These are phyloP conservation scores for Ascaphus truei DNA, from an alignment of 2,113 vertebrate species.

Conservation along the genomic window DNA sequence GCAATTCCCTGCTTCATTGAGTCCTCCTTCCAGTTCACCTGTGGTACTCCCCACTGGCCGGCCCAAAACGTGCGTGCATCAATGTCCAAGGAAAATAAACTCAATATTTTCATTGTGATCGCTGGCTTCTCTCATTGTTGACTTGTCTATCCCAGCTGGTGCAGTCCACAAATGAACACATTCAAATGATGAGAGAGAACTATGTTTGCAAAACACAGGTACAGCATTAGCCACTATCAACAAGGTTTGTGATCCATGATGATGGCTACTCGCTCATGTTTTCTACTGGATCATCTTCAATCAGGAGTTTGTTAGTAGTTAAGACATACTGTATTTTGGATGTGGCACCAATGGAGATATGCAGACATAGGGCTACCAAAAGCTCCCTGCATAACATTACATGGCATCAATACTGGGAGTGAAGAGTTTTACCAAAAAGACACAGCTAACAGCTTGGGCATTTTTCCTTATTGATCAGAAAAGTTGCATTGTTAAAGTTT, in stretches of 20 bases:
- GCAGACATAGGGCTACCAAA: neutral
- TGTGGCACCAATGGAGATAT: neutral
- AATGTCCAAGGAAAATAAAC: neutral
- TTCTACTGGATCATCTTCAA: neutral
- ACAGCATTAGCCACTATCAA: neutral
- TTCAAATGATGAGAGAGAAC: neutral
- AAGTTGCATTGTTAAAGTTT: neutral
- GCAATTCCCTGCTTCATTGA: slow-evolving; percentile 47
- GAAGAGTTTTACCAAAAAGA: neutral
- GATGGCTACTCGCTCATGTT: neutral
- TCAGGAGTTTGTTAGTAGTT: neutral
- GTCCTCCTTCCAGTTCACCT: slow-evolving; percentile 55
- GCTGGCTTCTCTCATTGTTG: slow-evolving; percentile 41
- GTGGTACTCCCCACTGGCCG: slow-evolving; percentile 42
- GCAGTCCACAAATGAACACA: slow-evolving; percentile 33
- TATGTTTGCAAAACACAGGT: neutral
- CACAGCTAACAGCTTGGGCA: neutral
- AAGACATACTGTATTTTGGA: neutral
- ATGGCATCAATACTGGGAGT: neutral
- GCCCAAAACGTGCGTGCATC: slow-evolving; percentile 3
- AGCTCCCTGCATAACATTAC: neutral
- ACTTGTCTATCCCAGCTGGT: slow-evolving; percentile 43
- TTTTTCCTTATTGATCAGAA: neutral
- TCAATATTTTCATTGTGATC: slow-evolving; percentile 34
- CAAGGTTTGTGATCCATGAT: neutral